Evolutionary conservation across 1,140 invertebrate species (phyloP).

Genomic region (Drosophila lacteicornis): DNA sequence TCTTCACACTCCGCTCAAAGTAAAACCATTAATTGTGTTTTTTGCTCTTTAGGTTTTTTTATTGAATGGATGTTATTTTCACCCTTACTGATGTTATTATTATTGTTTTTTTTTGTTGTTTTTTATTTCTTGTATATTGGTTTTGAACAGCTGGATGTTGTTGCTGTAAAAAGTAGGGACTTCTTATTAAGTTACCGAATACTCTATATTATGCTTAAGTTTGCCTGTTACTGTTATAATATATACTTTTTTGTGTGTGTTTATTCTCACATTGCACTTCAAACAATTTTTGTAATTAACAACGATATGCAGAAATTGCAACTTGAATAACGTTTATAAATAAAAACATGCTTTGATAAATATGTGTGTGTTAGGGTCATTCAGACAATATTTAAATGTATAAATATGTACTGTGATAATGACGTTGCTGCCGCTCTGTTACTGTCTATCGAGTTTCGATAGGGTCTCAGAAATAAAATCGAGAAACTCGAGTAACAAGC

Average conservation of each 20-base stretch:
- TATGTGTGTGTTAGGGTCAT: constrained; percentile 43
- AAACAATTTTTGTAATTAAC: constrained; percentile 57
- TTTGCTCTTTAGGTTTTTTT: constrained; percentile 70
- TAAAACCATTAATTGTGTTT: constrained; percentile 7
- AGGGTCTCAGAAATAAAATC: constrained; percentile 4
- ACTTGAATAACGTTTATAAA: constrained; percentile 68
- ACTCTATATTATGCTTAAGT: constrained; percentile 42
- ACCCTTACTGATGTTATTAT: constrained; percentile 42
- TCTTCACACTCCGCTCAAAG: not conserved
- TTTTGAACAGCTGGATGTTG: constrained; percentile 52
- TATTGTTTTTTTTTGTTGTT: constrained; percentile 46
- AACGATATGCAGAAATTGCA: constrained; percentile 78
- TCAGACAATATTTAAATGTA: constrained; percentile 17
- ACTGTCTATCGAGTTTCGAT: not conserved
- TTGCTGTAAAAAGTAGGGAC: constrained; percentile 26
- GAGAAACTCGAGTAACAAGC: constrained; percentile 22
- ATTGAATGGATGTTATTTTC: constrained; percentile 71
- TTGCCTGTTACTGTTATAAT: constrained; percentile 18
- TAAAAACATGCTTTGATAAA: constrained; percentile 50
- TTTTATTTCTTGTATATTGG: constrained; percentile 66
- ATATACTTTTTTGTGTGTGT: constrained; percentile 34
- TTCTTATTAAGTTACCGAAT: constrained; percentile 24
- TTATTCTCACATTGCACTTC: constrained; percentile 46
- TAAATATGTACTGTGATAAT: constrained; percentile 31
- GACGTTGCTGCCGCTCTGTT: not conserved